These are phyloP conservation scores for Merodon equestris DNA, from an alignment of 2,888 invertebrate genomes.

Conservation along the genomic window DNA sequence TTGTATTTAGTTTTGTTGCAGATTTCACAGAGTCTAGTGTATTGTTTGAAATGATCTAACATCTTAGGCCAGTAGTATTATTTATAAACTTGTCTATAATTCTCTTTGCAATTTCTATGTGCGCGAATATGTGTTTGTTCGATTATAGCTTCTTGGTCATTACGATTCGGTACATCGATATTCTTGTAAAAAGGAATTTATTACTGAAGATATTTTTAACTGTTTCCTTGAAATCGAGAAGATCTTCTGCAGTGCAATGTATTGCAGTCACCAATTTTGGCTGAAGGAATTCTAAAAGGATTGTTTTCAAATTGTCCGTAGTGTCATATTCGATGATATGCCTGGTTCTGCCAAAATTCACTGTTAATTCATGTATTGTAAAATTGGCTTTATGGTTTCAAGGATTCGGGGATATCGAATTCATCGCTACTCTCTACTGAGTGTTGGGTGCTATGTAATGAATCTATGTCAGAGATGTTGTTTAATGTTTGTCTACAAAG, in stretches of 20 bases:
- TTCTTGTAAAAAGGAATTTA: neutral
- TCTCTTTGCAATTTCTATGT: slow-evolving; percentile 25
- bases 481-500: slow-evolving; percentile 33
- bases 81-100: slow-evolving; percentile 15
- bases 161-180: neutral
- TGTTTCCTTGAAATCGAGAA: neutral
- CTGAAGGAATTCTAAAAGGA: slow-evolving; percentile 32
- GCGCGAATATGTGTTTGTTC: slow-evolving; percentile 2
- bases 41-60: slow-evolving; percentile 33
- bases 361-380: slow-evolving; percentile 30
- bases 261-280: slow-evolving; percentile 31
- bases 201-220: neutral
- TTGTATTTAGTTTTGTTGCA: slow-evolving; percentile 37
- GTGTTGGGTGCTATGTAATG: neutral
- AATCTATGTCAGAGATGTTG: neutral
- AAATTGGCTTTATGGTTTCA: slow-evolving; percentile 19
- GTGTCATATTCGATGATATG: slow-evolving; percentile 45
- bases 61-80: slow-evolving; percentile 37
- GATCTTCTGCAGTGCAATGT: slow-evolving; percentile 29
- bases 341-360: slow-evolving; percentile 20
- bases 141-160: neutral
- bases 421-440: neutral
- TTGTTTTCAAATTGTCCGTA: slow-evolving; percentile 26
- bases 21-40: slow-evolving; percentile 10
- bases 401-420: slow-evolving; percentile 1